phyloP scores from a whole-genome alignment of 2,113 vertebrate genomes.

The Amblyornis subalaris region DNA sequence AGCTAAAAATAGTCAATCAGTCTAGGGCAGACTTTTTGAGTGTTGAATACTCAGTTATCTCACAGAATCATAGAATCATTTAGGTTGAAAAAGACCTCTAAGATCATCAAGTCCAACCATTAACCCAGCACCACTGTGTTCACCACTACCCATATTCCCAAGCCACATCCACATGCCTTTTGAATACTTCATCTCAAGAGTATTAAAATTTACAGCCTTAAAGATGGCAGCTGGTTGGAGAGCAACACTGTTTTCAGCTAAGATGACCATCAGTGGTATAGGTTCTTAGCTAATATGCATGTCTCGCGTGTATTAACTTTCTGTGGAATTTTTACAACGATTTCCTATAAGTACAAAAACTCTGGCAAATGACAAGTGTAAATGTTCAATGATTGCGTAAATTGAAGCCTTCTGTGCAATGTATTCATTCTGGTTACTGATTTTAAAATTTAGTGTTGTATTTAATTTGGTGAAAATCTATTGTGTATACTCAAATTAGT shows the following conservation, averaged over 20 bases:
- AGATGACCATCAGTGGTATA: neutral
- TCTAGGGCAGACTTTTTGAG: neutral
- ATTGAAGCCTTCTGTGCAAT: neutral
- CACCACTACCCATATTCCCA: neutral
- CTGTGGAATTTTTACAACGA: neutral
- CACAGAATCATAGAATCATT: neutral
- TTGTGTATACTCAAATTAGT: neutral
- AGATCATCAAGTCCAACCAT: neutral
- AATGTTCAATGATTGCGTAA: neutral
- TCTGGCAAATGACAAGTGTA: neutral
- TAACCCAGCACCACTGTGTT: neutral
- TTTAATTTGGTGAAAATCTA: neutral
- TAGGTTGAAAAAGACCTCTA: neutral
- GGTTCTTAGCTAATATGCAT: neutral
- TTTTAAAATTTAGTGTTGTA: neutral
- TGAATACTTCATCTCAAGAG: neutral
- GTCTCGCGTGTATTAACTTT: neutral
- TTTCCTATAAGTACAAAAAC: neutral
- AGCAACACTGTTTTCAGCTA: neutral
- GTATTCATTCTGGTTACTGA: neutral
- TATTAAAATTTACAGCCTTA: neutral
- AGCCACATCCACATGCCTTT: neutral
- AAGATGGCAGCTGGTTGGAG: neutral
- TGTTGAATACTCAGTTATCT: neutral
- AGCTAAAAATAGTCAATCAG: neutral